phyloP scores from a whole-genome alignment of 2,113 vertebrate species.

The Oryzias curvinotus region DNA sequence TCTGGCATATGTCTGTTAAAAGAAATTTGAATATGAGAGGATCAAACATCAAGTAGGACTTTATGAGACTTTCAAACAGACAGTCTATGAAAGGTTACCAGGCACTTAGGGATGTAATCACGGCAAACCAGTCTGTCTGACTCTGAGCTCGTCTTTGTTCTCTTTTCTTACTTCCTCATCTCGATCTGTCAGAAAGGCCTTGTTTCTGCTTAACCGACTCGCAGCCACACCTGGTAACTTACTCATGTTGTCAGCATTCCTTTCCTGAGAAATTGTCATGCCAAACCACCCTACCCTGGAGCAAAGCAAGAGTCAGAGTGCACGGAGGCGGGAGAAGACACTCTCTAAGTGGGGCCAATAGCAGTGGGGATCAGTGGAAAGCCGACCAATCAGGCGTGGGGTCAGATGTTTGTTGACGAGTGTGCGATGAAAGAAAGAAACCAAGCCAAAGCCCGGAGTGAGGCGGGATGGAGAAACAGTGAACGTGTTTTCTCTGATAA shows the following conservation, averaged over 20 bases:
- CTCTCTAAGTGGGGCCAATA: conserved; percentile 57
- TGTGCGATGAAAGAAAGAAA: conserved; percentile 69
- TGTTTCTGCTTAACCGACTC: conserved; percentile 82
- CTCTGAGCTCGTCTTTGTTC: conserved; percentile 17
- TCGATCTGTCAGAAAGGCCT: conserved; percentile 67
- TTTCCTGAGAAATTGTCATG: conserved; percentile 79
- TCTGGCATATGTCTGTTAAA: conserved; percentile 27
- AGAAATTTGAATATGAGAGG: neutral
- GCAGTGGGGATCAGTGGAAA: conserved; percentile 39
- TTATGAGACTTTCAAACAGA: neutral
- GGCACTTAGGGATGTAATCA: conserved; percentile 32
- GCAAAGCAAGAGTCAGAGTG: conserved; percentile 63
- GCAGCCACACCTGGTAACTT: conserved; percentile 85
- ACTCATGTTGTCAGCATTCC: conserved; percentile 81
- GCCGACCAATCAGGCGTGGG: conserved; percentile 69
- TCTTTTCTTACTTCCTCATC: conserved; percentile 44
- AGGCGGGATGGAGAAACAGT: conserved; percentile 34
- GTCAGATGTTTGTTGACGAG: conserved; percentile 76
- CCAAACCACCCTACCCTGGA: conserved; percentile 81
- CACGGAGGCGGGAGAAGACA: conserved; percentile 27
- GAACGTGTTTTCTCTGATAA: conserved; percentile 25
- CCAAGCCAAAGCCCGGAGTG: conserved; percentile 24
- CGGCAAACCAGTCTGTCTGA: conserved; percentile 37
- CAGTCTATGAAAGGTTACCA: conserved; percentile 1
- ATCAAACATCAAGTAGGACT: conserved; percentile 1